Percentiles rank a stretch among this genome's conserved stretches.
Conservation (phyloP, 2,113 vertebrate genomes). For the Alligator sinensis region DNA sequence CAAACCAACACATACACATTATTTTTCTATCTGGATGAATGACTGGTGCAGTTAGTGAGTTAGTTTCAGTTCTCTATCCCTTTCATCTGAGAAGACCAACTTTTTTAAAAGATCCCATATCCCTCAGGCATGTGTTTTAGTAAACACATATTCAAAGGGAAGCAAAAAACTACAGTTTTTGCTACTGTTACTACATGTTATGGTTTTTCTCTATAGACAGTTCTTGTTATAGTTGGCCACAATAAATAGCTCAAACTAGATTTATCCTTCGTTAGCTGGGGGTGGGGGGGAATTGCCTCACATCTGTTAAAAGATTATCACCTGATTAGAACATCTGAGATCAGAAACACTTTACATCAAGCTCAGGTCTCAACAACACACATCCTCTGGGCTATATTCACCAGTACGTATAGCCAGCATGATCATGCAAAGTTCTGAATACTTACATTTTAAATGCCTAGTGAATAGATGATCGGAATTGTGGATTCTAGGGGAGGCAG, state of each 20-base stretch:
- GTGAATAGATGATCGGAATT: neutral
- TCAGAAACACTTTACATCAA: neutral
- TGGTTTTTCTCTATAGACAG: neutral
- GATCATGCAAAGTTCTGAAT: neutral
- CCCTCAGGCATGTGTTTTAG: neutral
- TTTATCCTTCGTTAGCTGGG: neutral
- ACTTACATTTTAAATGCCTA: neutral
- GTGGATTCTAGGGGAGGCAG: neutral
- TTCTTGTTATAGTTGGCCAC: neutral
- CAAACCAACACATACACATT: neutral
- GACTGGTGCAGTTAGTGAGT: neutral
- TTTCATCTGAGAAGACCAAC: slow-evolving; percentile 20
- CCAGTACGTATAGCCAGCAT: neutral
- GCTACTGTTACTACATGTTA: slow-evolving; percentile 4
- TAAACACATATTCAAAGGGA: neutral
- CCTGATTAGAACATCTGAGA: slow-evolving; percentile 21
- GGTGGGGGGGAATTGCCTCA: neutral
- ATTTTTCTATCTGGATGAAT: slow-evolving; percentile 31
- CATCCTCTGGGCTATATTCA: rapidly evolving
- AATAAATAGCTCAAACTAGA: neutral
- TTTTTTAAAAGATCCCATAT: neutral
- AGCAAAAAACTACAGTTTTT: neutral
- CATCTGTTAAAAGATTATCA: slow-evolving; percentile 26
- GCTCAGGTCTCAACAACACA: neutral
- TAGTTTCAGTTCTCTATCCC: neutral